Conservation (phyloP, 2,113 vertebrate genomes). For the Machaerirhynchus nigripectus region DNA sequence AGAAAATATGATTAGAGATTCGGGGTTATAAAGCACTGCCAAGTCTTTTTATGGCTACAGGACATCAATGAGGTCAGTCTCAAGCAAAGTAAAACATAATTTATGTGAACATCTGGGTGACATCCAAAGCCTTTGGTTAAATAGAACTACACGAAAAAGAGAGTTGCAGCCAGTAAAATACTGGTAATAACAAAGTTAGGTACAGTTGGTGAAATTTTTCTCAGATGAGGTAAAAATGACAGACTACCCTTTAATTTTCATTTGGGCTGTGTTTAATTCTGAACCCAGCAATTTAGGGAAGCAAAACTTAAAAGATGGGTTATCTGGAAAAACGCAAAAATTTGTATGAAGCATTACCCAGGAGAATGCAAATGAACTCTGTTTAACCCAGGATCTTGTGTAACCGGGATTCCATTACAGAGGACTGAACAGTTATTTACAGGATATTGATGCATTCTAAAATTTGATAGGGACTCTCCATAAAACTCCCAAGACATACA, state of each 20-base stretch:
- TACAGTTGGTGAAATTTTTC: slow-evolving; percentile 3
- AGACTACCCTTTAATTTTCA: neutral
- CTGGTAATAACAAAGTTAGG: neutral
- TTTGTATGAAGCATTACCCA: neutral
- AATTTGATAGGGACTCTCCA: neutral
- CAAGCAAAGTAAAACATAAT: neutral
- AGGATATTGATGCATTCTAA: slow-evolving; percentile 4
- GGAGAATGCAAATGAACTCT: neutral
- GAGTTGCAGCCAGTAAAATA: neutral
- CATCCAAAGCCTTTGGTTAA: slow-evolving; percentile 9
- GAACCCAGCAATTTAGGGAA: neutral
- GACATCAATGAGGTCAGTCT: neutral
- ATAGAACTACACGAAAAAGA: neutral
- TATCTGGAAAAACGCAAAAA: neutral
- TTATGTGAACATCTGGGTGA: neutral
- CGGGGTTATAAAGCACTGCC: neutral
- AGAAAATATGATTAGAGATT: neutral
- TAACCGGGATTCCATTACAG: neutral
- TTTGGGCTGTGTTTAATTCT: neutral
- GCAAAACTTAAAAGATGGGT: neutral
- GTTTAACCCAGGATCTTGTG: neutral
- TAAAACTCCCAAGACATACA: neutral
- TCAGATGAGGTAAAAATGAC: neutral
- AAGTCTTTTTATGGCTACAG: neutral
- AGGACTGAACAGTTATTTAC: neutral